A percentile compares a stretch with the other conserved stretches of the same genome.
phyloP scores from a whole-genome alignment of 1,140 invertebrate genomes.

The Hycleus phaleratus region DNA sequence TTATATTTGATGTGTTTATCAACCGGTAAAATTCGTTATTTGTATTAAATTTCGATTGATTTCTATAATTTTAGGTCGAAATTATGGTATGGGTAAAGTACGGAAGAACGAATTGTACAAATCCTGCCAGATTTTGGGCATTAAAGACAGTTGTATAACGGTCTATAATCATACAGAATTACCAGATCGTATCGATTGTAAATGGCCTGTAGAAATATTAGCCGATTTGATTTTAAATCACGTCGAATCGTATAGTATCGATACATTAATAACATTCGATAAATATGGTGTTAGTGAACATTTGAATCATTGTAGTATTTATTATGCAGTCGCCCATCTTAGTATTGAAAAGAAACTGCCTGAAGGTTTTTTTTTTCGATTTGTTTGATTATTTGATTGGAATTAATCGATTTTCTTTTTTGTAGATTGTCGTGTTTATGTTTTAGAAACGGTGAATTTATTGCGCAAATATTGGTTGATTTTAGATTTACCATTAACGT shows the following conservation, averaged over 20 bases:
- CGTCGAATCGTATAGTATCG: conserved; percentile 66
- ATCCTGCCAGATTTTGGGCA: conserved; percentile 70
- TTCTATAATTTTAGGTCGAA: conserved; percentile 55
- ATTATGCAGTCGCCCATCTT: conserved; percentile 68
- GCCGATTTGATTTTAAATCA: conserved; percentile 63
- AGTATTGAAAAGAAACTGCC: conserved; percentile 68
- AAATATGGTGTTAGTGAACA: conserved; percentile 82
- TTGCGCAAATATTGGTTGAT: conserved; percentile 80
- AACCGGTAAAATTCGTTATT: conserved; percentile 54
- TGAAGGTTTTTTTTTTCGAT: conserved; percentile 44
- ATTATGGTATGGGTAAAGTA: conserved; percentile 56
- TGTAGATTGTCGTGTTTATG: conserved; percentile 72
- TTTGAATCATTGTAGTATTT: conserved; percentile 79
- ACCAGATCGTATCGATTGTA: conserved; percentile 62
- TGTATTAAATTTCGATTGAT: neutral
- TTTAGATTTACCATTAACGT: conserved; percentile 73
- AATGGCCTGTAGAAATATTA: conserved; percentile 69
- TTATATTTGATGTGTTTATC: conserved; percentile 83
- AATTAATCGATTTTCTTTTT: conserved; percentile 30
- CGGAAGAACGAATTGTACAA: conserved; percentile 71
- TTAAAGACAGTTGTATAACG: conserved; percentile 65
- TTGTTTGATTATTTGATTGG: neutral
- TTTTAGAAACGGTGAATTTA: conserved; percentile 75
- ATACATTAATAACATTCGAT: conserved; percentile 88
- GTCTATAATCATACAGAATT: conserved; percentile 62